phyloP scores from a whole-genome alignment of 2,113 vertebrate genomes.

The Melozone crissalis region DNA sequence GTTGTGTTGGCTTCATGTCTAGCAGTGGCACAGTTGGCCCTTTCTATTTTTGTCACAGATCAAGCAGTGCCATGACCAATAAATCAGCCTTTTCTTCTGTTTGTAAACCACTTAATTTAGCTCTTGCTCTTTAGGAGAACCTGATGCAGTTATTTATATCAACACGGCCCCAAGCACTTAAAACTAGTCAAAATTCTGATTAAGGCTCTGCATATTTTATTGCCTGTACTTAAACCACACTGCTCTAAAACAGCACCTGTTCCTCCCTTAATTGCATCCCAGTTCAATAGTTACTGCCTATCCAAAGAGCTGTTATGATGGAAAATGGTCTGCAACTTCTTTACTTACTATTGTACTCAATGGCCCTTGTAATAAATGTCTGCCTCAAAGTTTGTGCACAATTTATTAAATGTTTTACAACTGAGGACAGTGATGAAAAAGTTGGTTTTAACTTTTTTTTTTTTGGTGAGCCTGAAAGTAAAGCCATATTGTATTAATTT shows the following conservation, averaged over 20 bases:
- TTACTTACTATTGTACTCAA: not conserved
- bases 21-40: not conserved
- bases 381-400: not conserved
- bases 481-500: not conserved
- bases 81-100: slow-evolving; percentile 18
- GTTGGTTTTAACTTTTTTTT: not conserved
- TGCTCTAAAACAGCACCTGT: not conserved
- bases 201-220: slow-evolving; percentile 55
- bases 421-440: not conserved
- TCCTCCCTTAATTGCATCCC: not conserved
- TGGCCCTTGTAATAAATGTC: not conserved
- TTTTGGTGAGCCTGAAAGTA: not conserved
- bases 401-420: not conserved
- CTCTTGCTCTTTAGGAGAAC: slow-evolving; percentile 18
- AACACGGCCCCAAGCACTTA: slow-evolving; percentile 9
- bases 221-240: not conserved
- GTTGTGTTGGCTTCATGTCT: not conserved
- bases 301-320: not conserved
- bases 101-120: slow-evolving; percentile 49
- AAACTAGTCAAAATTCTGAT: slow-evolving; percentile 39
- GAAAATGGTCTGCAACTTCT: not conserved
- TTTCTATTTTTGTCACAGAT: not conserved
- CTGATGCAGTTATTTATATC: slow-evolving; percentile 40
- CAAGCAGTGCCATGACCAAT: not conserved
- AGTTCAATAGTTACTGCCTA: not conserved